Conservation (phyloP, 2,888 invertebrate genomes). For the Xanthorhoe spadicearia region DNA sequence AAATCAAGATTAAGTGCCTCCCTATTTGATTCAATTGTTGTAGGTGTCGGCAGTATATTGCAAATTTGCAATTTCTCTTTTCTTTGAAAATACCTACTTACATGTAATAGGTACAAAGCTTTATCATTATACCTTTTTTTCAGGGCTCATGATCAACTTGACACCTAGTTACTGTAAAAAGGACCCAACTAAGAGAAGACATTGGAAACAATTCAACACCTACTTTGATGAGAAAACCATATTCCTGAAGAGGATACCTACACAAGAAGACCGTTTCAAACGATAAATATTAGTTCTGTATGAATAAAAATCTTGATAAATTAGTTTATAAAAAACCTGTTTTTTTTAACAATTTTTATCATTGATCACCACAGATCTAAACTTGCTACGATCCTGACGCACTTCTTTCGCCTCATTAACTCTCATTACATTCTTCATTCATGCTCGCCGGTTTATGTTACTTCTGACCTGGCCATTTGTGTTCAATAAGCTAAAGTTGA, state of each 20-base stretch:
- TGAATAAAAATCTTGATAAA: slow-evolving; percentile 21
- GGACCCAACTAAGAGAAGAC: slow-evolving; percentile 87
- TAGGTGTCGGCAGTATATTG: too few species aligned
- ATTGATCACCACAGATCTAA: not conserved
- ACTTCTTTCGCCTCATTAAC: too few species aligned
- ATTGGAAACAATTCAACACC: slow-evolving; percentile 91
- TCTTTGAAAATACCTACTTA: too few species aligned
- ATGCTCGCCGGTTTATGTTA: too few species aligned
- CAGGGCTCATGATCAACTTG: slow-evolving; percentile 91
- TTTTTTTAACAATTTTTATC: not conserved
- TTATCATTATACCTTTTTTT: slow-evolving; percentile 46
- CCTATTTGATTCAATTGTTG: too few species aligned
- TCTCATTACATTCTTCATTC: too few species aligned
- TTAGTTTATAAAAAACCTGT: slow-evolving; percentile 2
- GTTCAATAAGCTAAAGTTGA: too few species aligned
- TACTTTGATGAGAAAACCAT: slow-evolving; percentile 93
- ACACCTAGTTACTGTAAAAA: slow-evolving; percentile 87
- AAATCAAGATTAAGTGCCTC: too few species aligned
- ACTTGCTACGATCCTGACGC: too few species aligned
- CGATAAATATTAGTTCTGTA: slow-evolving; percentile 52
- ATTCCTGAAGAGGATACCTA: slow-evolving; percentile 71
- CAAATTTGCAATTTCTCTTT: too few species aligned
- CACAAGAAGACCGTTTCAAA: slow-evolving; percentile 68
- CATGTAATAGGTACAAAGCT: not conserved
- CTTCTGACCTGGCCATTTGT: too few species aligned